Evolutionary conservation across 1,140 invertebrate species (phyloP).

Genomic region (Gyrodactylus bullatarudis): DNA sequence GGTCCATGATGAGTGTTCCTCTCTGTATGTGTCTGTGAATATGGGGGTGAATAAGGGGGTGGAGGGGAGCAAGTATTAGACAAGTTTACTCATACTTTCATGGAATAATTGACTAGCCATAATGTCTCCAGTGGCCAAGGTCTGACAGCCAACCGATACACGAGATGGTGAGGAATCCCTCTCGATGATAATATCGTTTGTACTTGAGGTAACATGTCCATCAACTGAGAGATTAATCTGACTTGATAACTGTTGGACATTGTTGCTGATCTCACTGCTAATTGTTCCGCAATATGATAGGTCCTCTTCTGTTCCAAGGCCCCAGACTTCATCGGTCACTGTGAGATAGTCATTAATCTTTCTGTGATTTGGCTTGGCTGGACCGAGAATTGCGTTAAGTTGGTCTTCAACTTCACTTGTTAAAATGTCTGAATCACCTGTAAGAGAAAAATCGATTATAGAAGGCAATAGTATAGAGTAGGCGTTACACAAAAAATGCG

Average conservation of each 20-base stretch:
- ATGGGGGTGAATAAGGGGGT: too few relatives aligned
- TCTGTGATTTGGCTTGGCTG: background rate
- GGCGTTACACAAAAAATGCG: too few relatives aligned
- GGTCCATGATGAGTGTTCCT: too few relatives aligned
- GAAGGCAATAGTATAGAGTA: too few relatives aligned
- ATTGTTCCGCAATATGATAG: background rate
- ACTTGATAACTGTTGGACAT: background rate
- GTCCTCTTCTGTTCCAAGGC: background rate
- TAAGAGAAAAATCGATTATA: background rate
- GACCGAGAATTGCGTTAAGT: background rate
- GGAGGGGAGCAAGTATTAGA: too few relatives aligned
- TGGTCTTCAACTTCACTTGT: background rate
- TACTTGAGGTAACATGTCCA: background rate
- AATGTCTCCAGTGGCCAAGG: conserved; percentile 19
- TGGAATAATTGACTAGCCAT: conserved; percentile 20
- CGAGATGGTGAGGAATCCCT: background rate
- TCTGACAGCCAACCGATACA: conserved; percentile 11
- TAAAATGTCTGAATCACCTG: background rate
- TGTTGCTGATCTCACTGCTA: background rate
- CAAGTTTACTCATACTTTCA: conserved; percentile 9
- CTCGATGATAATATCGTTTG: background rate
- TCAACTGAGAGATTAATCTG: background rate
- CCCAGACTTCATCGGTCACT: background rate
- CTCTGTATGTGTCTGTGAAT: too few relatives aligned
- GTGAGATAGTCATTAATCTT: background rate